Evolutionary conservation across 2,113 vertebrate species (phyloP), one percentile per base, ranked within the genome.

Genomic region (Thamnaconus septentrionalis): DNA sequence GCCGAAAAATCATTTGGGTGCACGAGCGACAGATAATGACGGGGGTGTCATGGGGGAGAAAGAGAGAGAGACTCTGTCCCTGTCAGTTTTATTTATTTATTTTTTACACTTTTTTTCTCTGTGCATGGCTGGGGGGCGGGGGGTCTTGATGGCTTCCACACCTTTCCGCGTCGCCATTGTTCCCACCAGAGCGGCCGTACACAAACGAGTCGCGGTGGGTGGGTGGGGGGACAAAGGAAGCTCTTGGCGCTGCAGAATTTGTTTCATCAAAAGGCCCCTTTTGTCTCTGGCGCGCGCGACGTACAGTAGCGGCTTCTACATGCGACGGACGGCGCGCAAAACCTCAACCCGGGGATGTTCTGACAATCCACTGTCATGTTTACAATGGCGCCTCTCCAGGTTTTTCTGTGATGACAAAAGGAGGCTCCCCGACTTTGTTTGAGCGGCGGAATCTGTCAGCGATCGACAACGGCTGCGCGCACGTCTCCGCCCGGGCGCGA

Each of bases 381-480:
- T 85, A 87, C 83, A 85, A 89, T 81, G 81, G 80, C 79, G 82
- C 79, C 73, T 85, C 81, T 87, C 86, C 75, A 85, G 86, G 76
- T 80, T 85, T 71, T 81, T 86, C 83, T 70, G 55, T 72, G 83
- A 81, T 84, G 85, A 82, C 75, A 88, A 81, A 84, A 73, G 74
- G 18, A 50, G 54, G 72, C 73, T 79, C 68, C 47, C 54, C 6
- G 80, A 70, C 64, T 79, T 84, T 82, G 80, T 88, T 76, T 71
- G 18, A 65, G 78, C 72, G 80, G 42, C 59, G 76, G 70, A 84
- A 82, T 81, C 71, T 77, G 75, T 80, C 85, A 84, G 66, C 71
- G 40, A 77, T 76, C 80, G 73, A 81, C 74, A 72, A 51, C 41
- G 18, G 18, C 18, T 31, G 18, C 18, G 2, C 18, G 18, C 18